A percentile compares a stretch with the other conserved stretches of the same genome.
phyloP scores from a whole-genome alignment of 2,888 invertebrate genomes.

The Chirona hameri region DNA sequence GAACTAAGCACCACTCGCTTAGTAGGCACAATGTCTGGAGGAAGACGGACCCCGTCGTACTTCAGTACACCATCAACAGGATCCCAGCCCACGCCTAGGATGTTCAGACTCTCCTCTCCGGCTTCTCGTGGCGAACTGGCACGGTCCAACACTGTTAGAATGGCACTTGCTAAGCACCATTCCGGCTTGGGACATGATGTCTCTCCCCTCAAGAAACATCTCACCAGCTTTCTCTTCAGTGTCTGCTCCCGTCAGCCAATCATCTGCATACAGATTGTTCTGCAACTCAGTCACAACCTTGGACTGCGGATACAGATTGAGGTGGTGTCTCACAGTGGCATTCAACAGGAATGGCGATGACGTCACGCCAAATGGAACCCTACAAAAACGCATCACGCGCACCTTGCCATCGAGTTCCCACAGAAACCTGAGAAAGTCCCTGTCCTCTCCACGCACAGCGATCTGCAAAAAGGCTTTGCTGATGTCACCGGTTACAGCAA shows the following conservation, averaged over 20 bases:
- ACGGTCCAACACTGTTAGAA: not conserved
- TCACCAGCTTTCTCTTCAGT: too few relatives aligned
- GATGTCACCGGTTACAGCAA: not conserved
- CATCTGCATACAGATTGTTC: too few relatives aligned
- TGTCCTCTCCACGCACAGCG: not conserved
- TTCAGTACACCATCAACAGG: not conserved
- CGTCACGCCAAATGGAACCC: not conserved
- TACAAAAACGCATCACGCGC: not conserved
- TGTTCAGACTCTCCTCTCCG: not conserved
- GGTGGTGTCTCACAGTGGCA: not conserved
- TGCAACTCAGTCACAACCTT: too few relatives aligned
- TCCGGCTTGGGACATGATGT: not conserved
- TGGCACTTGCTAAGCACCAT: not conserved
- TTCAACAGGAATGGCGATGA: not conserved
- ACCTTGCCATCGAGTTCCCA: not conserved
- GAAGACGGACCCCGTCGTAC: not conserved
- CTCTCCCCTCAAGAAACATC: too few relatives aligned
- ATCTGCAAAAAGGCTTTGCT: not conserved
- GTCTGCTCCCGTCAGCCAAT: too few relatives aligned
- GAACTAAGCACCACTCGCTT: not conserved
- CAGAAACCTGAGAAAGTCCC: not conserved
- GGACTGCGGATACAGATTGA: not conserved
- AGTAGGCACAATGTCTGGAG: not conserved
- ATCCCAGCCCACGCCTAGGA: not conserved
- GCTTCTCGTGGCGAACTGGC: not conserved